A percentile compares a stretch with the other conserved stretches of the same genome.
Evolutionary conservation across 2,797 vertebrate genomes (phyloP).

Genomic region (Mareca strepera): DNA sequence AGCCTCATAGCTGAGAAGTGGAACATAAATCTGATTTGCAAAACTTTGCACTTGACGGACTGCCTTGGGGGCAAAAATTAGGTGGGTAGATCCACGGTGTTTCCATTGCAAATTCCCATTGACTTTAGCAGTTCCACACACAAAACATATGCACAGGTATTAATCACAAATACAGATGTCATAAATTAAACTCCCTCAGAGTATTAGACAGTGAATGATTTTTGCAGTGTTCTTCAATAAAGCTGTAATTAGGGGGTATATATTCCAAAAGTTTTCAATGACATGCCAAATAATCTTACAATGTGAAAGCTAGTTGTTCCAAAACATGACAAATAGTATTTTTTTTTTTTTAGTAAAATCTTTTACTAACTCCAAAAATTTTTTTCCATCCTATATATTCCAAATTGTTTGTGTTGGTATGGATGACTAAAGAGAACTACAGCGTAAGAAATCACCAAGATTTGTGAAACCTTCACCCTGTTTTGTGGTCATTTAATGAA

Average conservation of each 20-base stretch:
- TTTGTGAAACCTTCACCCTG: not conserved
- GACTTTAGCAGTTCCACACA: not conserved
- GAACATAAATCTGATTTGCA: not conserved
- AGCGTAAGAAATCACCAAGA: conserved; percentile 37
- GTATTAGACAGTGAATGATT: conserved; percentile 35
- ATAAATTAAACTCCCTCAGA: not conserved
- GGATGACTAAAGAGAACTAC: not conserved
- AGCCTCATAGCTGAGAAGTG: not conserved
- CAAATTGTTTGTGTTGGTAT: not conserved
- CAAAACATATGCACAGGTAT: conserved; percentile 18
- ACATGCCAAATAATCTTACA: not conserved
- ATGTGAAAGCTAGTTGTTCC: fast-evolving
- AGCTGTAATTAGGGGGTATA: conserved; percentile 1
- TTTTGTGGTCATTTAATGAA: conserved; percentile 22
- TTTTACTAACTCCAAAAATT: not conserved
- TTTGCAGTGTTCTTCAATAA: conserved; percentile 3
- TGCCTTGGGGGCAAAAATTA: not conserved
- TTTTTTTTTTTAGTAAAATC: not conserved
- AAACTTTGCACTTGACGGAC: conserved; percentile 10
- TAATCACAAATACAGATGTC: not conserved
- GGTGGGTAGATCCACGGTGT: not conserved
- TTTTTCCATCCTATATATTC: not conserved
- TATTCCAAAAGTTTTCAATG: conserved; percentile 12
- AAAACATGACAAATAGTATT: not conserved
- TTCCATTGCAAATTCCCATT: not conserved